These are phyloP conservation scores for Esox niger DNA, from an alignment of 2,113 vertebrate species.

Conservation along the genomic window DNA sequence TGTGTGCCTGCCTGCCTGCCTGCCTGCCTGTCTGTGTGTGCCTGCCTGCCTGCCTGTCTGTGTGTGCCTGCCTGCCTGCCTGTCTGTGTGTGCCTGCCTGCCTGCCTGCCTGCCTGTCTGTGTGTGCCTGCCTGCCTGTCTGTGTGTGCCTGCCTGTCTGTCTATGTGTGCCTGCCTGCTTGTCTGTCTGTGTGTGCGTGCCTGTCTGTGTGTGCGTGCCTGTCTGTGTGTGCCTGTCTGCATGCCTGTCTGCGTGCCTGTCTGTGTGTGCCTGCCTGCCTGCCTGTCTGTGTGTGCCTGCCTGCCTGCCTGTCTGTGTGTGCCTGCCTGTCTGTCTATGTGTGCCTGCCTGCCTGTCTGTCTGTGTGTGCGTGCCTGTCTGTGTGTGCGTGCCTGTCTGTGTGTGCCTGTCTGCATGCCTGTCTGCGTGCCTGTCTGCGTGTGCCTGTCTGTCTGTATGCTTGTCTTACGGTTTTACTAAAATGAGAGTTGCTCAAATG, in stretches of 20 bases:
- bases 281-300: too few species aligned
- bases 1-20: not conserved
- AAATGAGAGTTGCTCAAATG: too few species aligned
- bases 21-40: constrained; percentile 2
- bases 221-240: not conserved
- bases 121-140: not conserved
- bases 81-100: not conserved
- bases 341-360: too few species aligned
- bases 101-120: not conserved
- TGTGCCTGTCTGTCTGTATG: too few species aligned
- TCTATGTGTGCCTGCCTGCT: constrained; percentile 1
- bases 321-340: too few species aligned
- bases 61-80: not conserved
- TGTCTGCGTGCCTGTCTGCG: too few species aligned
- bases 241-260: not conserved
- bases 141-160: not conserved
- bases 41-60: not conserved
- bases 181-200: too few species aligned
- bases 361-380: too few species aligned
- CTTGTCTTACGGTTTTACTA: too few species aligned
- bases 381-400: too few species aligned
- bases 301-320: too few species aligned
- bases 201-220: not conserved
- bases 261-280: not conserved
- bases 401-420: too few species aligned